Conservation (phyloP, 2,888 invertebrate genomes). For the Drosophila meridionalis region DNA sequence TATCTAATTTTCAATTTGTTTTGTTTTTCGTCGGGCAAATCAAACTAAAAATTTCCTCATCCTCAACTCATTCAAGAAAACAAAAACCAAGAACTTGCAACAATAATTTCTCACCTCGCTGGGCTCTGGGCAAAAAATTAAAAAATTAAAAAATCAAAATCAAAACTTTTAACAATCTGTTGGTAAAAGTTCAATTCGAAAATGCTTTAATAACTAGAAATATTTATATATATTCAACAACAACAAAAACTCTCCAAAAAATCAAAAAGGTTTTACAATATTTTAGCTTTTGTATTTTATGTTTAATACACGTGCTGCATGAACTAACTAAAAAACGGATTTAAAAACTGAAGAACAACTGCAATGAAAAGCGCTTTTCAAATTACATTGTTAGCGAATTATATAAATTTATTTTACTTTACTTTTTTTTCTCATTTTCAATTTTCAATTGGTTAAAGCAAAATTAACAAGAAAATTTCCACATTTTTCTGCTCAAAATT, state of each 20-base stretch:
- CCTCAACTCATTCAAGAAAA: slow-evolving; percentile 35
- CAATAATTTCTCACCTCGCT: slow-evolving; percentile 33
- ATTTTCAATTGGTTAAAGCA: slow-evolving; percentile 17
- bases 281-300: slow-evolving; percentile 43
- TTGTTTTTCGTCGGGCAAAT: slow-evolving; percentile 25
- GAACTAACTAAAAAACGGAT: slow-evolving; percentile 43
- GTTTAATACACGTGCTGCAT: slow-evolving; percentile 59
- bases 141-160: not conserved
- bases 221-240: slow-evolving; percentile 9
- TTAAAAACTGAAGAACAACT: slow-evolving; percentile 16
- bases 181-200: slow-evolving; percentile 33
- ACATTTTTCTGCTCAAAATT: slow-evolving; percentile 43
- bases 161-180: slow-evolving; percentile 12
- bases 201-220: slow-evolving; percentile 20
- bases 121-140: slow-evolving; percentile 32
- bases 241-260: not conserved
- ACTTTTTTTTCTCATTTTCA: slow-evolving; percentile 1
- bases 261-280: slow-evolving; percentile 23
- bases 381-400: slow-evolving; percentile 19
- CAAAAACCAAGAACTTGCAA: slow-evolving; percentile 27
- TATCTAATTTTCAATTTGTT: slow-evolving; percentile 41
- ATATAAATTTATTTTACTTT: not conserved
- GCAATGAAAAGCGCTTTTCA: slow-evolving; percentile 54
- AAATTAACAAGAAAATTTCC: slow-evolving; percentile 44
- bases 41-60: slow-evolving; percentile 29